These are phyloP conservation scores for Tachycineta bicolor DNA, from an alignment of 2,113 vertebrate species.

Conservation along the genomic window DNA sequence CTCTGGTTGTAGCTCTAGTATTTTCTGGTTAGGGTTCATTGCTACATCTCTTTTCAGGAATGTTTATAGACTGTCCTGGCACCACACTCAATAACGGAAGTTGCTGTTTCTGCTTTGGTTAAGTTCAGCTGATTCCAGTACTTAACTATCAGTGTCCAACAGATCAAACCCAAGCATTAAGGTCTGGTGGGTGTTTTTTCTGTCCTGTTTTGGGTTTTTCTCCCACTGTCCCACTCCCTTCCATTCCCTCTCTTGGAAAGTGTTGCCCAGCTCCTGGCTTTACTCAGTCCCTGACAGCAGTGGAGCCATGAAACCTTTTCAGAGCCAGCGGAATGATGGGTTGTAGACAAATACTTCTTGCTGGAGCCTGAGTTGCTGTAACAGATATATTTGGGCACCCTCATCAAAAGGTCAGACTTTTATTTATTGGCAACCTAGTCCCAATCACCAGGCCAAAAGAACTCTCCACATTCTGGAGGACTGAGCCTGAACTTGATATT, in stretches of 20 bases:
- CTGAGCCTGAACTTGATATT: not conserved
- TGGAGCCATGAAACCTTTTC: not conserved
- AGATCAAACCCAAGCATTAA: not conserved
- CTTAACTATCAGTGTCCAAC: not conserved
- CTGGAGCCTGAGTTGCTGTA: not conserved
- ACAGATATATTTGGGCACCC: not conserved
- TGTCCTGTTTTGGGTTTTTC: no score
- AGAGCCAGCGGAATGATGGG: not conserved
- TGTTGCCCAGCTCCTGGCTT: not conserved
- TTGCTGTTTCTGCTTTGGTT: not conserved
- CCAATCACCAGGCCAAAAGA: not conserved
- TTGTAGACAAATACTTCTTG: not conserved
- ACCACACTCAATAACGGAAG: not conserved
- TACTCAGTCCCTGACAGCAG: not conserved
- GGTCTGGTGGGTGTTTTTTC: not conserved
- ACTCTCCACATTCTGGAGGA: not conserved
- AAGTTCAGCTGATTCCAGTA: not conserved
- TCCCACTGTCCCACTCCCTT: rapidly evolving
- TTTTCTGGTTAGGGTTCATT: not conserved
- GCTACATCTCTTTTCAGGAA: not conserved
- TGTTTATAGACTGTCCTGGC: not conserved
- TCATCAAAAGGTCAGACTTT: not conserved
- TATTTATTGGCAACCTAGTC: not conserved
- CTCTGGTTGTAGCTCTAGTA: not conserved
- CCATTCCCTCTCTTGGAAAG: not conserved